Base-by-base conservation (phyloP, 2,113 vertebrate genomes). In the Tragelaphus strepsiceros region DNA sequence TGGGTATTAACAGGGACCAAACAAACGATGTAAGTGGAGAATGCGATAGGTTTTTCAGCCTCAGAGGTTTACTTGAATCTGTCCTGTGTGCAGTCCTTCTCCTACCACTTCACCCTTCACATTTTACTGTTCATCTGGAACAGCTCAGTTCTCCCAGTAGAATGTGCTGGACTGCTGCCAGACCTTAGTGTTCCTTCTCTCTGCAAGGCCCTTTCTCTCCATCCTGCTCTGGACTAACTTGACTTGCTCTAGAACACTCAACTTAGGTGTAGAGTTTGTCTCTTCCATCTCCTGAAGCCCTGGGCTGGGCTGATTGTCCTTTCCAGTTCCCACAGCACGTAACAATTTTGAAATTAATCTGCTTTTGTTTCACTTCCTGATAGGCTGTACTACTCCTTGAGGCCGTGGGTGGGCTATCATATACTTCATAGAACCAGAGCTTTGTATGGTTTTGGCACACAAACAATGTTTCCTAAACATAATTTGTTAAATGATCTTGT, bases 31-130 rank as follows among this genome's bases (percentile, higher is more conserved):
- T 10, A 82, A 88, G 26, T 13, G 39, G 21, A 54, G 32, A 46
- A 32, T 28, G 3, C 0, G 0, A 59, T 6, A 4, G 24, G 61
- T 15, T 30, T 15, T 19, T 28, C n/a, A 53, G 46, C 61, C 11
- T 77, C 30, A 3, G 7, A 26, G 28, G 4, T 67, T 39, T 16
- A 0, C 12, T 16, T 4, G 0, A 7, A 10, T 7, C 43, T 46
- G 78, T 39, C 11, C 51, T 74, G 7, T 51, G 22, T 62, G 46
- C 46, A 17, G 15, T 17, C 82, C 67, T 59, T 12, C 24, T n/a
- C 24, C 56, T 62, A 74, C 87, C 61, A 4, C 43, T 46, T 49
- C 58, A 53, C 58, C n/a, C 8, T 6, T 17, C 43, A 1, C 51
- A 7, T 7, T 43, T 39, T 2, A 39, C 26, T 49, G 1, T 16